Evolutionary conservation across 2,888 invertebrate species (phyloP).

Genomic region (Metacarcinus magister): DNA sequence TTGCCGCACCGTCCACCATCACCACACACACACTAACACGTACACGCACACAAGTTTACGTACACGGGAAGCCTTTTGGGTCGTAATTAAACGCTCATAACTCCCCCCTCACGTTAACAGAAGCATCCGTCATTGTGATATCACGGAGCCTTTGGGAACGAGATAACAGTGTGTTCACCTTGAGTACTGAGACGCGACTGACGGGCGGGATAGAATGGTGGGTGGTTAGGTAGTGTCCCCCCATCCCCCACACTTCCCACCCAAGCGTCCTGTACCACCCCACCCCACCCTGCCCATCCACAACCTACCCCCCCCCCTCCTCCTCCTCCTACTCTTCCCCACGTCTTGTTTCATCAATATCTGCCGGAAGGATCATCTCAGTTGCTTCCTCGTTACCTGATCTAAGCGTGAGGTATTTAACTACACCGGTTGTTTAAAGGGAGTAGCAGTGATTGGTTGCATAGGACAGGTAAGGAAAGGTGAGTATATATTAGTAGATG

Average conservation of each 20-base stretch:
- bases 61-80: neutral
- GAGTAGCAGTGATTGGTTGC: neutral
- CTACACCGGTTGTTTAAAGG: neutral
- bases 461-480: neutral
- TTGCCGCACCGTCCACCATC: neutral
- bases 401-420: neutral
- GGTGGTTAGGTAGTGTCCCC: neutral
- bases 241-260: neutral
- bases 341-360: neutral
- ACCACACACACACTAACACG: neutral
- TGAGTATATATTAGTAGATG: neutral
- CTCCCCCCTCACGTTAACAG: neutral
- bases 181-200: neutral
- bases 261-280: neutral
- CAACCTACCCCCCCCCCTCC: neutral
- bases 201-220: neutral
- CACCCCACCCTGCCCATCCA: neutral
- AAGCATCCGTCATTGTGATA: neutral
- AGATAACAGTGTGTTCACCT: neutral
- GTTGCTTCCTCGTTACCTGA: slow-evolving; percentile 8
- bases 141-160: neutral
- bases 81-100: neutral
- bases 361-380: neutral
- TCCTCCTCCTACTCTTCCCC: neutral
- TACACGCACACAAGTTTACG: neutral